phyloP scores from a whole-genome alignment of 2,797 vertebrate species.

The Urophycis tenuis region DNA sequence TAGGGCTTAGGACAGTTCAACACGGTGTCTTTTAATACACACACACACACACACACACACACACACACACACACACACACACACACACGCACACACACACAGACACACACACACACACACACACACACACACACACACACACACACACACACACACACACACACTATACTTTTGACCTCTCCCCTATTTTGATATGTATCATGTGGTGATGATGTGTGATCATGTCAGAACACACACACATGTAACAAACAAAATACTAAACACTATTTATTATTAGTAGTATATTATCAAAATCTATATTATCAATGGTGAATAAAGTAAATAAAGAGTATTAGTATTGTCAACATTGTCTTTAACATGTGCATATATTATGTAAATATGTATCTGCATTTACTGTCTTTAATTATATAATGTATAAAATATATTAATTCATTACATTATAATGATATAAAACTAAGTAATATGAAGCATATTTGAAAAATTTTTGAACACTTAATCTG shows the following conservation, averaged over 20 bases:
- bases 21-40: conserved; percentile 1
- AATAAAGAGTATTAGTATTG: neutral
- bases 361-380: neutral
- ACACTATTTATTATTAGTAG: neutral
- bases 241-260: too few relatives aligned
- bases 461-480: neutral
- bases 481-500: too few relatives aligned
- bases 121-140: conserved; percentile 38
- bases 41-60: conserved; percentile 24
- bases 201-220: neutral
- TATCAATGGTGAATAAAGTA: neutral
- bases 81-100: conserved; percentile 42
- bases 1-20: conserved; percentile 59
- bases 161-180: conserved; percentile 30
- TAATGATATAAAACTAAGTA: neutral
- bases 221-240: neutral
- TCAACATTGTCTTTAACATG: neutral
- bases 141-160: conserved; percentile 32
- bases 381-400: neutral
- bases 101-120: conserved; percentile 16
- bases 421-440: neutral
- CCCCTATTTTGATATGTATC: conserved; percentile 16
- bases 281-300: neutral
- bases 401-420: neutral
- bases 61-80: conserved; percentile 45